Base-by-base conservation (phyloP, 2,797 vertebrate species). In the Acridotheres tristis region DNA sequence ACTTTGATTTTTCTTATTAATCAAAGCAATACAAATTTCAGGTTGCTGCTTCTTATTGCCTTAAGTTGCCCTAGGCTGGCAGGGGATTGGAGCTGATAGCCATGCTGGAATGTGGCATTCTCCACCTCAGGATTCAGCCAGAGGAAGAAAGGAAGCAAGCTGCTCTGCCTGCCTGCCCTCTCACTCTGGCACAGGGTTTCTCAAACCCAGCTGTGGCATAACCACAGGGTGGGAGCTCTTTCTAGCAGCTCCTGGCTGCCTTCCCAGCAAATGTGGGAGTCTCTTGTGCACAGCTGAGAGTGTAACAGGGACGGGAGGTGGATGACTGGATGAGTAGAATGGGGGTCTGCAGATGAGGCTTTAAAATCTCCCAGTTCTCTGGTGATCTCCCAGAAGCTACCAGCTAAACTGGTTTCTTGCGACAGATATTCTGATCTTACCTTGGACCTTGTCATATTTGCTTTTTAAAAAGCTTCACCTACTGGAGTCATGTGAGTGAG, bases 401-500 rank as follows among this genome's bases (percentile, higher is more conserved):
- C 32, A 81, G 51, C 15, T 14, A 55, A 59, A 82, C 36, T 22
- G 53, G n/a, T 29, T 86, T 73, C 67, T 75, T 58, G 47, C n/a
- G 34, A 62, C 23, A 88, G 55, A 67, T 51, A 72, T 13, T 72
- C 47, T 55, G 16, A 75, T 55, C 63, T 74, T 66, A 94, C 43
- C 34, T 85, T 59, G 45, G 36, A n/a, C 42, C 12, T 57, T 55
- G 16, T 43, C 45, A n/a, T 11, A 8, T 61, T 77, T 63, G 34
- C 15, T 90, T 47, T 82, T 74, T 36, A 57, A 40, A 63, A 95
- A 92, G 63, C 74, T 82, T 63, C 16, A 65, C 55, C 26, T 42
- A 20, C 54, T 75, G 34, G 57, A 89, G 59, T 66, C 53, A n/a
- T 4, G 32, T 6, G 29, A 89, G 27, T 6, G 1, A 59, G 45